Evolutionary conservation across 2,888 invertebrate species (phyloP).

Genomic region (Nomada hirtipes): DNA sequence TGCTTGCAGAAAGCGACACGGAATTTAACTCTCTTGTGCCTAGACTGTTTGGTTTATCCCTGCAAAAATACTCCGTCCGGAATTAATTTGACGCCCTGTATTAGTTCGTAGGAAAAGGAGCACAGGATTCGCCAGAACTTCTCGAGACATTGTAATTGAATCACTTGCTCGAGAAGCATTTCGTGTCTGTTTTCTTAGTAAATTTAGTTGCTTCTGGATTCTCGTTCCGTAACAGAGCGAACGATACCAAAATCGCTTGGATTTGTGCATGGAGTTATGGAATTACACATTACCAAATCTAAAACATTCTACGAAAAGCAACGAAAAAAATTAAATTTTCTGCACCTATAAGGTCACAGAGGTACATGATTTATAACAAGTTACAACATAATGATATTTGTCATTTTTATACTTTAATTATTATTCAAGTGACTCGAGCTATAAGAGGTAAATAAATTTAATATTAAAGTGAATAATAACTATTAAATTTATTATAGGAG

Average conservation of each 20-base stretch:
- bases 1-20: background rate
- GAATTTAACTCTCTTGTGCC: background rate
- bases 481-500: no score
- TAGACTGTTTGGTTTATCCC: background rate
- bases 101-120: background rate
- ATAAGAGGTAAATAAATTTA: no score
- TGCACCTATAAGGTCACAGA: no score
- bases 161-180: conserved; percentile 3
- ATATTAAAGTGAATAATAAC: no score
- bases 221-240: background rate
- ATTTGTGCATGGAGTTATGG: background rate
- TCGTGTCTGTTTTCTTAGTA: conserved; percentile 36
- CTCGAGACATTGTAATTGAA: conserved; percentile 24
- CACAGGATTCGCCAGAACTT: background rate
- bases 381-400: no score
- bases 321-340: background rate
- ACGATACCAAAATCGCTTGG: background rate
- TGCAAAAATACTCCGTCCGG: background rate
- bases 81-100: conserved; percentile 24
- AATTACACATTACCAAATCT: background rate
- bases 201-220: conserved; percentile 12
- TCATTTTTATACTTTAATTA: no score
- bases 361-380: no score
- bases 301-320: background rate
- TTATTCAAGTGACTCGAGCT: no score